These are phyloP conservation scores for Cerceris rybyensis DNA, from an alignment of 2,888 invertebrate genomes.

Conservation along the genomic window DNA sequence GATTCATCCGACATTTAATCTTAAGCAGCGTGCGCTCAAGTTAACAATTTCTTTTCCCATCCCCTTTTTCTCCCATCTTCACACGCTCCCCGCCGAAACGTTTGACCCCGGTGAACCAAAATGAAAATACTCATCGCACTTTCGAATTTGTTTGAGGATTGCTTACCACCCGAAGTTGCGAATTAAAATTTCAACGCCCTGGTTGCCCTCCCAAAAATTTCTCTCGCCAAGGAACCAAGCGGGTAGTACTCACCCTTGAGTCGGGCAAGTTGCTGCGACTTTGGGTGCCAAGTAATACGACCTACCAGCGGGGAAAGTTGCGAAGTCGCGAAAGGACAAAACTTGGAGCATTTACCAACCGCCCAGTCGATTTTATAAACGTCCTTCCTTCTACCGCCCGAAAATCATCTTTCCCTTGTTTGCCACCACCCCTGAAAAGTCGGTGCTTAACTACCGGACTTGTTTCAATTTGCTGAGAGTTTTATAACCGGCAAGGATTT, in stretches of 20 bases:
- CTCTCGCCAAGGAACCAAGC: conserved; percentile 21
- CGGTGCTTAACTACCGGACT: conserved; percentile 25
- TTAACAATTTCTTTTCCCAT: conserved; percentile 29
- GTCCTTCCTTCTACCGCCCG: conserved; percentile 43
- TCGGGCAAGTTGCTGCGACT: conserved; percentile 50
- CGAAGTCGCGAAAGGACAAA: conserved; percentile 63
- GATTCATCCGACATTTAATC: too few relatives aligned
- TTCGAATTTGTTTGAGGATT: conserved; percentile 77
- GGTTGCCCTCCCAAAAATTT: conserved; percentile 48
- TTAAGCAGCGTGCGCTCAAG: too few relatives aligned
- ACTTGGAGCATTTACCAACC: conserved; percentile 61
- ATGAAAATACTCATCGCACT: conserved; percentile 77
- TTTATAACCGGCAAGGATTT: neutral
- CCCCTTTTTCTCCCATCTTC: conserved; percentile 48
- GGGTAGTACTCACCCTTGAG: conserved; percentile 44
- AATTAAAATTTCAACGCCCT: conserved; percentile 76
- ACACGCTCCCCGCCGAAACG: conserved; percentile 17
- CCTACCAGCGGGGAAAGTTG: conserved; percentile 54
- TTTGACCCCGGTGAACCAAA: conserved; percentile 53
- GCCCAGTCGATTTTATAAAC: conserved; percentile 62
- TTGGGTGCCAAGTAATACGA: conserved; percentile 53
- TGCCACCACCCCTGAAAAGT: conserved; percentile 27
- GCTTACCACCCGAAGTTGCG: conserved; percentile 77
- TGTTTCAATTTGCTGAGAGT: conserved; percentile 33
- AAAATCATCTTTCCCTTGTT: conserved; percentile 56